phyloP scores from a whole-genome alignment of 2,113 vertebrate species.

The Grus americana region DNA sequence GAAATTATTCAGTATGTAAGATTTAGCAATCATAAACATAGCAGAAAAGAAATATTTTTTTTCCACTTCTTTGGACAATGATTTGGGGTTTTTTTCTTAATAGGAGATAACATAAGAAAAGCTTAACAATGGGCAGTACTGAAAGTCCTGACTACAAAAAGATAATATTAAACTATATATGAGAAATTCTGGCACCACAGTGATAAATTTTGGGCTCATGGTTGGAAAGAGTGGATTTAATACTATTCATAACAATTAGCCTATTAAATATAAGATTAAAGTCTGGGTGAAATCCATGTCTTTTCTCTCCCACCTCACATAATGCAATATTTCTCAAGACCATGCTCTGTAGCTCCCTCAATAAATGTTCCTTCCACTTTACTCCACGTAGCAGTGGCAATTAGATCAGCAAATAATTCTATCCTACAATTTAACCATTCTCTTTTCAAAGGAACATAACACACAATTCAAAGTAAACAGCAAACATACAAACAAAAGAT shows the following conservation, averaged over 20 bases:
- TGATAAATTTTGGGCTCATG: not conserved
- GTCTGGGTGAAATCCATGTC: not conserved
- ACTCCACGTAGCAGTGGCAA: not conserved
- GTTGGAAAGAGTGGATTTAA: not conserved
- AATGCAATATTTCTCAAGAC: not conserved
- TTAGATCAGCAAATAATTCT: not conserved
- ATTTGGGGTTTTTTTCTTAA: not conserved
- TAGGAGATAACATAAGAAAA: not conserved
- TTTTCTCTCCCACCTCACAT: not conserved
- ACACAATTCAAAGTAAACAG: not conserved
- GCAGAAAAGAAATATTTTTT: not conserved
- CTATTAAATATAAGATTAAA: not conserved
- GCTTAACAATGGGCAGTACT: not conserved
- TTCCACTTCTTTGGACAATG: not conserved
- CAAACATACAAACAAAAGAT: not conserved
- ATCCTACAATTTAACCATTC: not conserved
- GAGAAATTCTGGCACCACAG: not conserved
- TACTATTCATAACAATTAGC: not conserved
- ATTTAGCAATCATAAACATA: not conserved
- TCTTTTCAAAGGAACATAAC: not conserved
- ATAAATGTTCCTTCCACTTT: not conserved
- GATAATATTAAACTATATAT: not conserved
- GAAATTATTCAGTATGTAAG: not conserved
- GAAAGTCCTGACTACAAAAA: not conserved
- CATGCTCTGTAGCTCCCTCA: not conserved